These are phyloP conservation scores for Dipus sagitta DNA, from an alignment of 2,797 vertebrate species.

Conservation along the genomic window DNA sequence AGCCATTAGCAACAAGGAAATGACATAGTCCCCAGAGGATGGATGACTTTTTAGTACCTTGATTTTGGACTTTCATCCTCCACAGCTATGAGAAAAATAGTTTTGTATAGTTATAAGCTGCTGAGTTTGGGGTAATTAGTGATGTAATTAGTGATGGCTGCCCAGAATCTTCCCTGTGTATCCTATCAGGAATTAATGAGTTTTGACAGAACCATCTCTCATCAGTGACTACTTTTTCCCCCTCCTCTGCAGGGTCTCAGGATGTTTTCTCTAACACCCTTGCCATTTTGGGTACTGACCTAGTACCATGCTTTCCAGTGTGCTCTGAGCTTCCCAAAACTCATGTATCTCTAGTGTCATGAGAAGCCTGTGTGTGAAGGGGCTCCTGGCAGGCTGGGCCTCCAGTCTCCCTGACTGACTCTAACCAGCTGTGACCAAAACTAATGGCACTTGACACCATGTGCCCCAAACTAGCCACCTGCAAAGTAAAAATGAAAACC, in stretches of 20 bases:
- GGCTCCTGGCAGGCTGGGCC: neutral
- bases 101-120: neutral
- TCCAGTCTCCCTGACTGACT: neutral
- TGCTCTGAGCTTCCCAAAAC: neutral
- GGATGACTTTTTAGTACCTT: neutral
- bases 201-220: neutral
- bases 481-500: neutral
- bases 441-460: rapidly evolving
- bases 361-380: neutral
- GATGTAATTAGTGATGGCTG: neutral
- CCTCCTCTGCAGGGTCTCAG: neutral
- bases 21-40: neutral
- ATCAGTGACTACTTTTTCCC: neutral
- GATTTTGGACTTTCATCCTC: neutral
- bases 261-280: neutral
- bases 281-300: rapidly evolving
- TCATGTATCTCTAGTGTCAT: rapidly evolving
- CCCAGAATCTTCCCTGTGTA: neutral
- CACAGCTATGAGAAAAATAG: neutral
- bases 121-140: neutral
- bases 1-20: neutral
- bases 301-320: neutral
- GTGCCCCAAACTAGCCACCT: neutral
- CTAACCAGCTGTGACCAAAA: neutral
- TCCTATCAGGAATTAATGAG: neutral